phyloP scores from a whole-genome alignment of 2,888 invertebrate species.

The Scaptodrosophila latifasciaeformis region DNA sequence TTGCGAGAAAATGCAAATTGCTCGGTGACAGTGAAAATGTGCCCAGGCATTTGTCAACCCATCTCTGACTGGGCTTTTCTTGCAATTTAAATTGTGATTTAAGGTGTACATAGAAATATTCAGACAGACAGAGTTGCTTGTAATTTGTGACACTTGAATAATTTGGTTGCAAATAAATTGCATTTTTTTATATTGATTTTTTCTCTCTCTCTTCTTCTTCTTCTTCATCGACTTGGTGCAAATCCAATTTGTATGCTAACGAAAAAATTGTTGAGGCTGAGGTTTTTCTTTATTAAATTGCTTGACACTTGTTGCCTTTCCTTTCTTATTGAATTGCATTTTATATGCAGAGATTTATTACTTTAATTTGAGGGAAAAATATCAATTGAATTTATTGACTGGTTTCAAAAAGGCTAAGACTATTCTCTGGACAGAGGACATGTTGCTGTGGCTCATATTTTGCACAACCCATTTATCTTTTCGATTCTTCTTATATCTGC shows the following conservation, averaged over 20 bases:
- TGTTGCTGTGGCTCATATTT: no score
- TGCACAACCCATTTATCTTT: no score
- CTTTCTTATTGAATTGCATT: no score
- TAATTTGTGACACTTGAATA: conserved; percentile 22
- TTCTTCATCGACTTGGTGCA: conserved; percentile 21
- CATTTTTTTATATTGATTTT: conserved; percentile 34
- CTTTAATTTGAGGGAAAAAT: no score
- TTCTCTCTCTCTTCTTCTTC: no score
- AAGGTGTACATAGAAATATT: conserved; percentile 50
- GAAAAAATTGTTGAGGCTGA: no score
- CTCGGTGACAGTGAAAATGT: conserved; percentile 44
- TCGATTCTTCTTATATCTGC: no score
- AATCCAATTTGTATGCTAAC: conserved; percentile 43
- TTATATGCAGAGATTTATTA: no score
- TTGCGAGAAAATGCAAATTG: conserved; percentile 47
- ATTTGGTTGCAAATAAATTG: conserved; percentile 26
- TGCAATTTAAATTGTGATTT: conserved; percentile 40
- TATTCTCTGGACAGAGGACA: no score
- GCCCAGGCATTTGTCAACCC: conserved; percentile 9
- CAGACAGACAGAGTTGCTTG: conserved; percentile 30
- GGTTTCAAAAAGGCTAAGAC: no score
- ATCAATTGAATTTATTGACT: no score
- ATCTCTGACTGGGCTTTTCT: conserved; percentile 23
- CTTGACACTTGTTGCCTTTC: no score
- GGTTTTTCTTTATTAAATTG: conserved; percentile 36